Base-by-base conservation (phyloP, 2,888 invertebrate genomes). In the Hedya salicella region DNA sequence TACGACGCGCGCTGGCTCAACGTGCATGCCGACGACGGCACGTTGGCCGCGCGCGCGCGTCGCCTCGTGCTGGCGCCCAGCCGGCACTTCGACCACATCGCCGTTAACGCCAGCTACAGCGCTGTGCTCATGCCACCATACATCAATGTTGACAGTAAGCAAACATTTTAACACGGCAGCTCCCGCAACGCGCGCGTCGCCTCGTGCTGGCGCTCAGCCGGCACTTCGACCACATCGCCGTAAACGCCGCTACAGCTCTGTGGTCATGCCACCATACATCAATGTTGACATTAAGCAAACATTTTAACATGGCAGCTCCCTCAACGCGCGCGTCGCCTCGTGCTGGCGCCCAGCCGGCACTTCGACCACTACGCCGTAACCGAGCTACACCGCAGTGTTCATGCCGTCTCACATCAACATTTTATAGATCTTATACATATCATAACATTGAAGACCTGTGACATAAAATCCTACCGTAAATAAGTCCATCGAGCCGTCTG, bases 341-440 rank as follows among this genome's bases (percentile, higher is more conserved):
- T 94, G 63, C 94, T 97, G 62, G 93, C 95, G 49, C 95, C 95
- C 62, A 96, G 96, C 93, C 92, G 96, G 62, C 97, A 97, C 81
- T 98, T 98, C 82, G 97, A 97, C 86, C 96, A 97, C 79, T 94
- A 97, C 75, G 95, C 96, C 21, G 96, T 97, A 68, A 97, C 97
- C 85, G 94, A 96, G 95, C 82, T 94, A 96, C 77, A 98, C 97
- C 82, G 96, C 98, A 57, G 96, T 98, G 72, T 95, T 99, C 71
- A 95, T 98, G 85, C 98, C 98, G 25, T 95, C 95, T 0, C 95
- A 95, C 76, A 94, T 97, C 62, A 95, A 94, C 4, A 25, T 4
- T n/a, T n/a, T n/a, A n/a, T n/a, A n/a, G n/a, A n/a, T n/a, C n/a
- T n/a, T n/a, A n/a, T n/a, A n/a, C n/a, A n/a, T n/a, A n/a, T n/a